These are phyloP conservation scores for Lasioglossum morio DNA, from an alignment of 2,888 invertebrate species.

Conservation along the genomic window DNA sequence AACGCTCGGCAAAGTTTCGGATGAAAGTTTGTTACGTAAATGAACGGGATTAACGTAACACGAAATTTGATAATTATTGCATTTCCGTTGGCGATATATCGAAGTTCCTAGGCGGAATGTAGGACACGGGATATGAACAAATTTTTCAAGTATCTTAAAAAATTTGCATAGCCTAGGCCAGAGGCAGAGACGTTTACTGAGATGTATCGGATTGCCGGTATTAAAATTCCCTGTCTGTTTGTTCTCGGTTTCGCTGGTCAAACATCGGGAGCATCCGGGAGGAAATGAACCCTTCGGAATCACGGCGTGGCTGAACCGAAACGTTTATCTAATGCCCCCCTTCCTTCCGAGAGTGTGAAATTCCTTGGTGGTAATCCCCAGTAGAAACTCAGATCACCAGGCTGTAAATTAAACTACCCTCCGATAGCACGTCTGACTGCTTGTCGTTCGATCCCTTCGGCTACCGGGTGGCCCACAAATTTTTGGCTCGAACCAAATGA, in stretches of 20 bases:
- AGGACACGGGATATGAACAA: background rate
- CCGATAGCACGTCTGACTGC: constrained; percentile 64
- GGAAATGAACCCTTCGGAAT: constrained; percentile 61
- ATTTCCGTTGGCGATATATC: background rate
- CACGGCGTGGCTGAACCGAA: constrained; percentile 63
- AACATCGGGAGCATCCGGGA: constrained; percentile 55
- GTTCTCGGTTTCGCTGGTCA: constrained; percentile 11
- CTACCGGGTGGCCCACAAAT: background rate
- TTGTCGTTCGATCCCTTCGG: constrained; percentile 54
- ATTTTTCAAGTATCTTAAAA: too few species aligned
- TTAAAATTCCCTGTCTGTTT: constrained; percentile 26
- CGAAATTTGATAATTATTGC: background rate
- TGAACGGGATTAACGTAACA: constrained; percentile 2
- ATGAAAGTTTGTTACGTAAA: constrained; percentile 19
- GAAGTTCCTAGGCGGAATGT: background rate
- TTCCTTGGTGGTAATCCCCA: constrained; percentile 70
- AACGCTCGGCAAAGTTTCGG: constrained; percentile 6
- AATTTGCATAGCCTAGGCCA: background rate
- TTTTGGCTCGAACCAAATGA: background rate
- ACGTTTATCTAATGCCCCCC: constrained; percentile 74
- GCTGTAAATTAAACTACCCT: constrained; percentile 71
- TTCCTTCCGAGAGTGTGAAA: constrained; percentile 70
- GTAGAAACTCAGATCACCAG: constrained; percentile 62
- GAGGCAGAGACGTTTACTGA: background rate
- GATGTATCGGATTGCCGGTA: background rate